A percentile compares a stretch with the other conserved stretches of the same genome.
Evolutionary conservation across 2,797 vertebrate genomes (phyloP).

Genomic region (Crotalus adamanteus): DNA sequence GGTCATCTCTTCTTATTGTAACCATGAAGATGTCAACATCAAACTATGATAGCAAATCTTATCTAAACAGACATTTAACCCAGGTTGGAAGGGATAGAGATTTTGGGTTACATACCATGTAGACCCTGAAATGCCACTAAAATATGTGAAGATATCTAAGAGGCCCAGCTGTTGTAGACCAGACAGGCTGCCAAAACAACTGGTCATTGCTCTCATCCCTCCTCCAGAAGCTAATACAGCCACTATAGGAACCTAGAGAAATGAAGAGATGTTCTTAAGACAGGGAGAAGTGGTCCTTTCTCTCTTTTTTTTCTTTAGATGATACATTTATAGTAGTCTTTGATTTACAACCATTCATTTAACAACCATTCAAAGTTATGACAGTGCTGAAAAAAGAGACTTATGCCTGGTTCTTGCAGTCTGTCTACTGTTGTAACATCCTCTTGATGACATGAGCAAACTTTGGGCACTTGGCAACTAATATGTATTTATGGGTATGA

Average conservation of each 20-base stretch:
- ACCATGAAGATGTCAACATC: background rate
- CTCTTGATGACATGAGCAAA: background rate
- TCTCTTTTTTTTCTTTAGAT: background rate
- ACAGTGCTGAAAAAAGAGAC: background rate
- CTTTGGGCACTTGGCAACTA: background rate
- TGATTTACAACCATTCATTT: background rate
- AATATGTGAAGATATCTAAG: constrained; percentile 73
- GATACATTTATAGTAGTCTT: background rate
- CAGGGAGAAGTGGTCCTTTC: background rate
- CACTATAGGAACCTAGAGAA: constrained; percentile 71
- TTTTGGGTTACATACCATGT: constrained; percentile 70
- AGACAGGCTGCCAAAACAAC: constrained; percentile 70
- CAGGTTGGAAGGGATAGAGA: background rate
- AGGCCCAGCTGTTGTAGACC: constrained; percentile 73
- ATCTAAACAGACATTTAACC: background rate
- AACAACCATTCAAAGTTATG: background rate
- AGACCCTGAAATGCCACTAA: constrained; percentile 77
- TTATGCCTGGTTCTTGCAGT: background rate
- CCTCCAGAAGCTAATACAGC: constrained; percentile 78
- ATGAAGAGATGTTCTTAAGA: background rate
- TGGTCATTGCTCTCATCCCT: constrained; percentile 77
- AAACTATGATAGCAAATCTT: background rate
- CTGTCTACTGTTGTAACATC: background rate
- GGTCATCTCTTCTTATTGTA: background rate
- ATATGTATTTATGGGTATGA: background rate